A percentile compares a stretch with the other conserved stretches of the same genome.
These are phyloP conservation scores for Peromyscus eremicus DNA, from an alignment of 2,797 vertebrate genomes.

Conservation along the genomic window DNA sequence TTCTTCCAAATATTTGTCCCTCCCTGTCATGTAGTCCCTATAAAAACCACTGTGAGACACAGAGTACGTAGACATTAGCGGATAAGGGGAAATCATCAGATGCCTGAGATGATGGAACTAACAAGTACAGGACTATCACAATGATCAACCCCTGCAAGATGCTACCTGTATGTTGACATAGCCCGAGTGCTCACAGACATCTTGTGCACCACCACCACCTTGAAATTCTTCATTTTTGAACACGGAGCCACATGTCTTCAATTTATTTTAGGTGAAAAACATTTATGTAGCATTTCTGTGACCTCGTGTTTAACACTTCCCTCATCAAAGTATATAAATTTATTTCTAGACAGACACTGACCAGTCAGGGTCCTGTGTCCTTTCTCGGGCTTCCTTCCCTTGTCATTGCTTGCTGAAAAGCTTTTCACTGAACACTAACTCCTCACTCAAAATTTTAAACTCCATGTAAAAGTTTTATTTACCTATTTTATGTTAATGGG, in stretches of 20 bases:
- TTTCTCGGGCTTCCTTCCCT: background rate
- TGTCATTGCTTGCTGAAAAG: background rate
- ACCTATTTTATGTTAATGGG: background rate
- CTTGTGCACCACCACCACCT: background rate
- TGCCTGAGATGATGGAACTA: background rate
- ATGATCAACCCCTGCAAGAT: fast-evolving
- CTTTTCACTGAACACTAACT: background rate
- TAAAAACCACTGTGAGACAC: background rate
- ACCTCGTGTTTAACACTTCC: background rate
- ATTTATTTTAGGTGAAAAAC: background rate
- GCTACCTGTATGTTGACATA: fast-evolving
- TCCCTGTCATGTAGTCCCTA: background rate
- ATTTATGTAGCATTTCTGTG: background rate
- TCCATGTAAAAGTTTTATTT: background rate
- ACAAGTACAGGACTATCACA: background rate
- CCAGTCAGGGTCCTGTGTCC: background rate
- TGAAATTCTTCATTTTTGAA: slow-evolving; percentile 38
- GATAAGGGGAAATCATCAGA: background rate
- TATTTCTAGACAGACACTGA: background rate
- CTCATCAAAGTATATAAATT: background rate
- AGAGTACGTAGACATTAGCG: background rate
- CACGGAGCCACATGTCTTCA: background rate
- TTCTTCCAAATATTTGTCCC: background rate
- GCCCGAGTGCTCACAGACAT: background rate
- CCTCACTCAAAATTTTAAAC: background rate